Percentiles rank a stretch among this genome's conserved stretches.
phyloP scores from a whole-genome alignment of 2,888 invertebrate species.

The Tetramorium bicarinatum region DNA sequence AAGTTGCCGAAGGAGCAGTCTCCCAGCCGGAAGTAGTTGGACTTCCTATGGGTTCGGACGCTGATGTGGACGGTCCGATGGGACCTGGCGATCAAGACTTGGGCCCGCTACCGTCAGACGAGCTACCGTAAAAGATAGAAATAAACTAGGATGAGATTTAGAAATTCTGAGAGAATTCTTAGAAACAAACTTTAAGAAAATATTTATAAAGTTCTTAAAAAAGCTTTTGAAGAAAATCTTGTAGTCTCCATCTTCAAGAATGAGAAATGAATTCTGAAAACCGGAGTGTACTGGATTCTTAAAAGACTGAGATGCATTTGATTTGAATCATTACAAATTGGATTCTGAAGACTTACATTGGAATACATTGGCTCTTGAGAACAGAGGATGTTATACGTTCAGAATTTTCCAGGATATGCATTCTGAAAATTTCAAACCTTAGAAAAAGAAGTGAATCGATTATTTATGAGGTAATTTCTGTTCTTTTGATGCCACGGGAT shows the following conservation, averaged over 20 bases:
- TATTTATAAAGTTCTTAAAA: not conserved
- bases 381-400: not conserved
- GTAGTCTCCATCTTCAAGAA: not conserved
- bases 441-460: not conserved
- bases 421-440: not conserved
- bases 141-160: not conserved
- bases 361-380: not conserved
- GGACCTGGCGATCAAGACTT: constrained; percentile 79
- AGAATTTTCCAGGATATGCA: not conserved
- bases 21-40: constrained; percentile 77
- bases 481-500: not conserved
- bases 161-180: not conserved
- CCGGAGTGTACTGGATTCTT: not conserved
- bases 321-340: not conserved
- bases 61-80: constrained; percentile 63
- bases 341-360: not conserved
- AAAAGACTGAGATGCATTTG: constrained; percentile 16
- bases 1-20: constrained; percentile 82
- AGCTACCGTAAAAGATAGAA: constrained; percentile 75
- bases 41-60: constrained; percentile 81
- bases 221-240: constrained; percentile 13
- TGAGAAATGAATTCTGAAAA: constrained; percentile 1
- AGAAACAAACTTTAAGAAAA: not conserved
- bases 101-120: constrained; percentile 82
- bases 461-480: constrained; percentile 12